A percentile compares a stretch with the other conserved stretches of the same genome.
Conservation (phyloP, 2,113 vertebrate species). For the Oryzias melastigma region DNA sequence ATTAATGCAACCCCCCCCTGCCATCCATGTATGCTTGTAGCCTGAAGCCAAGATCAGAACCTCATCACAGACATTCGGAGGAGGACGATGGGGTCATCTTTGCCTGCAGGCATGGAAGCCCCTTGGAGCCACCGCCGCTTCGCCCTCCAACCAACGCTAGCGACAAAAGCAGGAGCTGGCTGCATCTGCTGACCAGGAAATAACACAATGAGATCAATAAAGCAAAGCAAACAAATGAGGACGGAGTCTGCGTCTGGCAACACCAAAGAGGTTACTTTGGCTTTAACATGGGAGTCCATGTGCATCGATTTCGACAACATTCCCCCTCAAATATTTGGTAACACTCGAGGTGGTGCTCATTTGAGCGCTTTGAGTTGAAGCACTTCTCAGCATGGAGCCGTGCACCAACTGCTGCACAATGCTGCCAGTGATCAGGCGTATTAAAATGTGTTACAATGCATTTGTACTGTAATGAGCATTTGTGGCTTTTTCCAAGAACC, state of each 20-base stretch:
- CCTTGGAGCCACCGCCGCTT: constrained; percentile 41
- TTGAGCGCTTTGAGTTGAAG: constrained; percentile 13
- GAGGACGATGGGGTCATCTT: constrained; percentile 61
- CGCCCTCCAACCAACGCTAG: constrained; percentile 38
- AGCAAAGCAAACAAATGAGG: constrained; percentile 31
- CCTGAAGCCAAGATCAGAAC: constrained; percentile 63
- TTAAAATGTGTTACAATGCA: not conserved
- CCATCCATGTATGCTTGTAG: constrained; percentile 52
- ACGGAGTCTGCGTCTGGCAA: constrained; percentile 23
- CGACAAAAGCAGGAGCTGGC: constrained; percentile 30
- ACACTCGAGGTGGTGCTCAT: constrained; percentile 26
- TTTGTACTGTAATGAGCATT: not conserved
- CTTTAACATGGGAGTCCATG: constrained; percentile 32
- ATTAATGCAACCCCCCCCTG: constrained; percentile 1
- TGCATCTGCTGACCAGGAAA: constrained; percentile 61
- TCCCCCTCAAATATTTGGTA: constrained; percentile 17
- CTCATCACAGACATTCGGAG: constrained; percentile 56
- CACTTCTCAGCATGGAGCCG: not conserved
- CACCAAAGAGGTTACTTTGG: constrained; percentile 32
- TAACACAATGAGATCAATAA: constrained; percentile 53
- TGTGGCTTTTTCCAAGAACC: not conserved
- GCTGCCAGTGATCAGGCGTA: constrained; percentile 4
- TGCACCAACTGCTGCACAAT: constrained; percentile 1
- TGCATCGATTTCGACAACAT: constrained; percentile 15
- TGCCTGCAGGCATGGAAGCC: constrained; percentile 63